A percentile compares a stretch with the other conserved stretches of the same genome.
Conservation (phyloP, 2,797 vertebrate species). For the Diglossa cyanea region DNA sequence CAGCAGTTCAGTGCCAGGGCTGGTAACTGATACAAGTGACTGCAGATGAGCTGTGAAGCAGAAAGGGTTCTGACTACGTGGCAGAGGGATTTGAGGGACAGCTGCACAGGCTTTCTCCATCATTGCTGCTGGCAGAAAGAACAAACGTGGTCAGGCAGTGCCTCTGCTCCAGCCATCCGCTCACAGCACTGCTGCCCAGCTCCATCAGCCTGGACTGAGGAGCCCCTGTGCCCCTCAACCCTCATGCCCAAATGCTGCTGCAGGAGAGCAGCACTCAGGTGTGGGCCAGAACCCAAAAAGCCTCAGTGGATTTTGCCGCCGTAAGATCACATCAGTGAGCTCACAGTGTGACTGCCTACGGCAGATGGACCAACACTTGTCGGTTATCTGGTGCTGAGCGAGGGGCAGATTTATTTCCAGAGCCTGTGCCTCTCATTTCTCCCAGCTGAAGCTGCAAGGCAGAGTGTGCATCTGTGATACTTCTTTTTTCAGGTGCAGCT, state of each 20-base stretch:
- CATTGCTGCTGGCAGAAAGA: not conserved
- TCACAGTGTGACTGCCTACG: conserved; percentile 80
- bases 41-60: not conserved
- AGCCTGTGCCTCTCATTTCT: conserved; percentile 82
- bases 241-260: not conserved
- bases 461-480: conserved; percentile 70
- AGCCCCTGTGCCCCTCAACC: not conserved
- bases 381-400: conserved; percentile 74
- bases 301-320: conserved; percentile 78
- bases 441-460: conserved; percentile 74
- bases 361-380: conserved; percentile 93
- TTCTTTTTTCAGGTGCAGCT: conserved; percentile 37
- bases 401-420: conserved; percentile 87
- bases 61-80: not conserved
- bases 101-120: not conserved
- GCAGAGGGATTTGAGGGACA: conserved; percentile 27
- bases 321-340: conserved; percentile 67
- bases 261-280: conserved; percentile 65
- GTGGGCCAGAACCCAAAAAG: conserved; percentile 55
- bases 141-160: accelerated
- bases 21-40: not conserved
- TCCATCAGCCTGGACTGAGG: not conserved
- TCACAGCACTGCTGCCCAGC: not conserved
- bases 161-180: not conserved
- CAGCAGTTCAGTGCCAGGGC: not conserved